Evolutionary conservation across 2,888 invertebrate genomes (phyloP).

Genomic region (Amblyjoppa fuscipennis): DNA sequence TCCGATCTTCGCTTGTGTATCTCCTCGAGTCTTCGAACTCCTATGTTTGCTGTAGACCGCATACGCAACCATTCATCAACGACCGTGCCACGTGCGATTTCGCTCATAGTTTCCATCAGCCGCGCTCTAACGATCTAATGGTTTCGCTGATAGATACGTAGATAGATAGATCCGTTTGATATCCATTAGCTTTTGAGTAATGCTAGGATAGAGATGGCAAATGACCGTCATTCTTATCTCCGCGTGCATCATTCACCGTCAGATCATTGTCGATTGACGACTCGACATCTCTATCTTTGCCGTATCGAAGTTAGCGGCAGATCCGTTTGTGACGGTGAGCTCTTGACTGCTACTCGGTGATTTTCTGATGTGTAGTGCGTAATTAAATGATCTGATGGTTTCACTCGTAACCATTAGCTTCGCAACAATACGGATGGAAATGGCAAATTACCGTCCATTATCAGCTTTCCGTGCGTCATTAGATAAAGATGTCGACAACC

Average conservation of each 20-base stretch:
- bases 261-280: not conserved
- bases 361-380: no score
- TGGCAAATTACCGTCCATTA: no score
- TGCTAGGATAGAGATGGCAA: not conserved
- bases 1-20: constrained; percentile 36
- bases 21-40: constrained; percentile 18
- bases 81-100: constrained; percentile 32
- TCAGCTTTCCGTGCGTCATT: not conserved
- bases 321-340: no score
- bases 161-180: not conserved
- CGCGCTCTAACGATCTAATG: not conserved
- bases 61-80: constrained; percentile 49
- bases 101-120: constrained; percentile 16
- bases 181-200: not conserved
- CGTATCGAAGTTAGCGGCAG: no score
- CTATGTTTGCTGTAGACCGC: constrained; percentile 21
- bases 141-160: not conserved
- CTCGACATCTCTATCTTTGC: no score
- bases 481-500: no score
- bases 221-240: not conserved
- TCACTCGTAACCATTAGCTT: no score
- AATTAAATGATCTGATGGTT: no score
- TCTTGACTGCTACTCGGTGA: no score
- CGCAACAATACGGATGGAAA: no score
- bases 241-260: not conserved